Evolutionary conservation across 2,797 vertebrate genomes (phyloP).

Genomic region (Simalia tracyae): DNA sequence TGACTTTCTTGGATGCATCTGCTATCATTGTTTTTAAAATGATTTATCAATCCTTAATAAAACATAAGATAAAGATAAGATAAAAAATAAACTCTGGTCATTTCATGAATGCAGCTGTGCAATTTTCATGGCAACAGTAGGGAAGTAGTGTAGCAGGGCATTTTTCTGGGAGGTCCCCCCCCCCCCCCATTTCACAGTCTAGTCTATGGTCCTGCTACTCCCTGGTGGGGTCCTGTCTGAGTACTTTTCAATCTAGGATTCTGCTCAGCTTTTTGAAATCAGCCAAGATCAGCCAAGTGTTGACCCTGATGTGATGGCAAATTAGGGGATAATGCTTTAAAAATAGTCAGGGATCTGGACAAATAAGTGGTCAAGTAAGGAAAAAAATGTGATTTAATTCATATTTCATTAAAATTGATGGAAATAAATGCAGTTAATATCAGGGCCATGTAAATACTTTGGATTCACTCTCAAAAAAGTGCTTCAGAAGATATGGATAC

Average conservation of each 20-base stretch:
- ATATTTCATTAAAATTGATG: not conserved
- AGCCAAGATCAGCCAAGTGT: not conserved
- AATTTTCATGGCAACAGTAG: not conserved
- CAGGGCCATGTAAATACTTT: not conserved
- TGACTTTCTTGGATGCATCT: not conserved
- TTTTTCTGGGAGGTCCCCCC: not conserved
- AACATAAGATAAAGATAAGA: not conserved
- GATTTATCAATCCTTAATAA: not conserved
- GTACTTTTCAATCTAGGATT: not conserved
- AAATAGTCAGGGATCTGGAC: not conserved
- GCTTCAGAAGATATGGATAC: not conserved
- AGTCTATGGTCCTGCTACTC: not conserved
- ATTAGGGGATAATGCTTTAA: not conserved
- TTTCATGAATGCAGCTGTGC: not conserved
- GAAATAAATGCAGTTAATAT: not conserved
- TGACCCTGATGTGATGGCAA: constrained; percentile 11
- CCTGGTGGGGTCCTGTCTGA: not conserved
- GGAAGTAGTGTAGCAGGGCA: not conserved
- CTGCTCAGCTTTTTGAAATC: not conserved
- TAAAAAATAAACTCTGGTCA: not conserved
- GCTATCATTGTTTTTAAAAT: not conserved
- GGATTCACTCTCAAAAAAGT: not conserved
- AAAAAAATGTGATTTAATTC: not conserved
- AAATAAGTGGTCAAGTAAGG: not conserved
- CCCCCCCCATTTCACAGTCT: not conserved